Evolutionary conservation across 2,888 invertebrate species (phyloP).

Genomic region (Acronicta leporina): DNA sequence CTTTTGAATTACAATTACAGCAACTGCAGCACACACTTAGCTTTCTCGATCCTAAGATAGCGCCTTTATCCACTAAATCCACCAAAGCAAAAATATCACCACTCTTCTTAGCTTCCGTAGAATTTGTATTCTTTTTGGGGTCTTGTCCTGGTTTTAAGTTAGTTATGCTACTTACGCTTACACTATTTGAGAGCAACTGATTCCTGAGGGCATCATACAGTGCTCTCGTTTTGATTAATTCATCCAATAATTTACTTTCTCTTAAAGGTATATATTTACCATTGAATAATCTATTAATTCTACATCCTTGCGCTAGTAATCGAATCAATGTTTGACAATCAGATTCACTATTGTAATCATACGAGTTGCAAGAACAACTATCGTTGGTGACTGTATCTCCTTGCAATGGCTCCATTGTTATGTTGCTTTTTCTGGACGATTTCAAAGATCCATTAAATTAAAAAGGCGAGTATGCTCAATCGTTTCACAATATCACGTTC

Average conservation of each 20-base stretch:
- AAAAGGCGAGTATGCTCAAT: constrained; percentile 27
- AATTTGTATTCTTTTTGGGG: constrained; percentile 27
- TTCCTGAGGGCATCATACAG: constrained; percentile 72
- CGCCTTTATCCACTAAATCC: constrained; percentile 68
- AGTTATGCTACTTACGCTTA: constrained; percentile 56
- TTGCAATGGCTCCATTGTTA: constrained; percentile 60
- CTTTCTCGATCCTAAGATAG: constrained; percentile 54
- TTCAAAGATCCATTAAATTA: constrained; percentile 25
- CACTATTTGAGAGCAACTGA: constrained; percentile 65
- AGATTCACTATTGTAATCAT: constrained; percentile 63
- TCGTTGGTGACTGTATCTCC: constrained; percentile 49
- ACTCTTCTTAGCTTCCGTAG: constrained; percentile 53
- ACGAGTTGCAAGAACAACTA: constrained; percentile 70
- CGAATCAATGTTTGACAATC: constrained; percentile 61
- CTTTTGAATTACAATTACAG: constrained; percentile 66
- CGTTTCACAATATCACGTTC: constrained; percentile 36
- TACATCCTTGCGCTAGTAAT: constrained; percentile 60
- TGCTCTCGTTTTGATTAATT: constrained; percentile 71
- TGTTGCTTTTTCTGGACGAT: constrained; percentile 54
- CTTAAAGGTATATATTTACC: constrained; percentile 67
- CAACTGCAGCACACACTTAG: constrained; percentile 71
- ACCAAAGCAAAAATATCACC: constrained; percentile 63
- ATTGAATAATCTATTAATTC: constrained; percentile 65
- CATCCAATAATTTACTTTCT: constrained; percentile 70
- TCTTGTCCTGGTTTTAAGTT: constrained; percentile 51